Conservation (phyloP, 2,888 invertebrate genomes). For the Caenorhabditis sp. region DNA sequence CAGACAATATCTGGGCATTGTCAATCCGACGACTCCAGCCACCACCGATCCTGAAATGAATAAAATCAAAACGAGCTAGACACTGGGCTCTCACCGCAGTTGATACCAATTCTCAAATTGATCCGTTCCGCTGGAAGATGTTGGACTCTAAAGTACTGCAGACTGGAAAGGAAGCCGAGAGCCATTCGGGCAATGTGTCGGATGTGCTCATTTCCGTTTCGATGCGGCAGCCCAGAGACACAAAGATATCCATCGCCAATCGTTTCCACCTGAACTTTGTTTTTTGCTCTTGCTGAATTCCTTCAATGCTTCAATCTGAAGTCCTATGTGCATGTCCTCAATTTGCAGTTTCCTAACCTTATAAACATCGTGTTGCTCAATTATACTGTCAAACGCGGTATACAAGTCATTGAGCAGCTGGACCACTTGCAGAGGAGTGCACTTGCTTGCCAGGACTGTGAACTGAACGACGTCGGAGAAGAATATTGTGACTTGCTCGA, state of each 20-base stretch:
- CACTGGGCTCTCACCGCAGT: constrained; percentile 55
- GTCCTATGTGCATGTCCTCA: neutral
- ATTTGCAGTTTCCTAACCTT: constrained; percentile 65
- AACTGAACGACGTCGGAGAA: constrained; percentile 73
- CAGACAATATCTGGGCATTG: constrained; percentile 72
- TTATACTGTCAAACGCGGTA: constrained; percentile 75
- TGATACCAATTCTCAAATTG: constrained; percentile 70
- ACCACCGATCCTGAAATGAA: constrained; percentile 64
- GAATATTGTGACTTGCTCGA: constrained; percentile 68
- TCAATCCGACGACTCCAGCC: constrained; percentile 69
- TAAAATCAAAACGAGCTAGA: too few species aligned
- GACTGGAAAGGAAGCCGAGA: constrained; percentile 63
- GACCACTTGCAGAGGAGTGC: constrained; percentile 70
- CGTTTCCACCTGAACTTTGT: constrained; percentile 64
- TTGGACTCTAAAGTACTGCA: constrained; percentile 68
- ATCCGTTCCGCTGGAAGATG: constrained; percentile 72
- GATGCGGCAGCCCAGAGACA: constrained; percentile 64
- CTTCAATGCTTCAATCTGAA: too few species aligned
- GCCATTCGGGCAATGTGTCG: constrained; percentile 71
- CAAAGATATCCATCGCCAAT: constrained; percentile 67
- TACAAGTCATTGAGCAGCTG: constrained; percentile 76
- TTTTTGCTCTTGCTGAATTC: neutral
- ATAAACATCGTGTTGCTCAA: constrained; percentile 76
- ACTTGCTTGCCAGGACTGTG: constrained; percentile 66
- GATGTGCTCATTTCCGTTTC: constrained; percentile 64